Evolutionary conservation across 2,888 invertebrate species (phyloP).

Genomic region (Pemphredon lugubris): DNA sequence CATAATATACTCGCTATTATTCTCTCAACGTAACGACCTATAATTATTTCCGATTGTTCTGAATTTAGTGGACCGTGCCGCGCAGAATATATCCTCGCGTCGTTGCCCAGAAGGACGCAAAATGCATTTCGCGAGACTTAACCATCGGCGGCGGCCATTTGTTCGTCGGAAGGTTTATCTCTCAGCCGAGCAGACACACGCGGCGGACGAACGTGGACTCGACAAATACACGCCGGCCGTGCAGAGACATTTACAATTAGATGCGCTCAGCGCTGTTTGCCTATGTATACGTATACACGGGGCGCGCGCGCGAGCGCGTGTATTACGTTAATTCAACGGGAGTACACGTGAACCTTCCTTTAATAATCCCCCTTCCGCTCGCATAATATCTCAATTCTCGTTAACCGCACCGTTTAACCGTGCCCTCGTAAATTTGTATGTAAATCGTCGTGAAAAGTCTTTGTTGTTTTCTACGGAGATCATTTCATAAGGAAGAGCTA

Average conservation of each 20-base stretch:
- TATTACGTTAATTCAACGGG: conserved; percentile 25
- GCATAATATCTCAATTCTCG: conserved; percentile 39
- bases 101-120: conserved; percentile 27
- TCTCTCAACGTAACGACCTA: conserved; percentile 43
- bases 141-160: conserved; percentile 45
- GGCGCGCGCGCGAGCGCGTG: conserved; percentile 15
- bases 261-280: conserved; percentile 16
- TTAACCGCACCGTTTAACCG: conserved; percentile 32
- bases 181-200: conserved; percentile 18
- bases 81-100: conserved; percentile 18
- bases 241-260: conserved; percentile 36
- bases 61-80: conserved; percentile 37
- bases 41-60: conserved; percentile 51
- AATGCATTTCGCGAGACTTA: conserved; percentile 42
- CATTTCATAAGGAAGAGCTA: too few relatives aligned
- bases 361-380: conserved; percentile 30
- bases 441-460: conserved; percentile 15
- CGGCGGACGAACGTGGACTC: conserved; percentile 8
- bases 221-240: conserved; percentile 16
- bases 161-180: conserved; percentile 39
- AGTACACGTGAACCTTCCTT: conserved; percentile 11
- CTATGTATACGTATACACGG: conserved; percentile 3
- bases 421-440: conserved; percentile 22
- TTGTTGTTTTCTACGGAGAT: background rate
- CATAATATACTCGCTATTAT: conserved; percentile 37